These are phyloP conservation scores for Nineta flava DNA, from an alignment of 2,888 invertebrate genomes.

Conservation along the genomic window DNA sequence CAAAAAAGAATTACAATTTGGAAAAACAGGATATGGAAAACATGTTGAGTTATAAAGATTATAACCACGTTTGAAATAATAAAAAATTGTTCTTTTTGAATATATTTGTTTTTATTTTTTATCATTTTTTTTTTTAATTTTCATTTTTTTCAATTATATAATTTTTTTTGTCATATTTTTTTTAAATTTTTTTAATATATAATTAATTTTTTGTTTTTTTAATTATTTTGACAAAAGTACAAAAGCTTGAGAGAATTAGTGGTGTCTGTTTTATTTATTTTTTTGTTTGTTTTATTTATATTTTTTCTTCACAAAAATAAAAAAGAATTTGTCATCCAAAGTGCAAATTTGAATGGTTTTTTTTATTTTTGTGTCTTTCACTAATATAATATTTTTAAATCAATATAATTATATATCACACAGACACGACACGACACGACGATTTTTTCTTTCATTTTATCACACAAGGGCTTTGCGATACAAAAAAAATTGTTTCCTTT, in stretches of 20 bases:
- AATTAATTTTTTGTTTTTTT: constrained; percentile 3
- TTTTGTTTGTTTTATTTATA: neutral
- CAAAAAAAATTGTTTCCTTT: constrained; percentile 3
- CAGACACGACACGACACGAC: neutral
- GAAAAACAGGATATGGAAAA: too few species aligned
- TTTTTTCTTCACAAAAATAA: neutral
- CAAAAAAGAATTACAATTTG: too few species aligned
- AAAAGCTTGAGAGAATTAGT: constrained; percentile 7
- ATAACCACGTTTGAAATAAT: too few species aligned
- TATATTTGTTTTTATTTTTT: neutral
- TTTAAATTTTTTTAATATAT: constrained; percentile 7
- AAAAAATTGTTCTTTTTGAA: too few species aligned
- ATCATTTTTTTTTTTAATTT: constrained; percentile 2
- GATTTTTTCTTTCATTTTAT: constrained; percentile 1
- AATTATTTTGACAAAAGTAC: constrained; percentile 7
- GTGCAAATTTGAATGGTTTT: neutral
- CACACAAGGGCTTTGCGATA: constrained; percentile 8
- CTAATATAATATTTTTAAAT: neutral
- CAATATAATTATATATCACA: neutral
- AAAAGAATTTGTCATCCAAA: neutral
- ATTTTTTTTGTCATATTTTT: constrained; percentile 5
- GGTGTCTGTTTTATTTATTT: neutral
- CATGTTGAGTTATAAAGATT: too few species aligned
- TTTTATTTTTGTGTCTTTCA: neutral
- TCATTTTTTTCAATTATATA: constrained; percentile 3